Base-by-base conservation (phyloP, 2,113 vertebrate genomes). In the Nesoenas mayeri region DNA sequence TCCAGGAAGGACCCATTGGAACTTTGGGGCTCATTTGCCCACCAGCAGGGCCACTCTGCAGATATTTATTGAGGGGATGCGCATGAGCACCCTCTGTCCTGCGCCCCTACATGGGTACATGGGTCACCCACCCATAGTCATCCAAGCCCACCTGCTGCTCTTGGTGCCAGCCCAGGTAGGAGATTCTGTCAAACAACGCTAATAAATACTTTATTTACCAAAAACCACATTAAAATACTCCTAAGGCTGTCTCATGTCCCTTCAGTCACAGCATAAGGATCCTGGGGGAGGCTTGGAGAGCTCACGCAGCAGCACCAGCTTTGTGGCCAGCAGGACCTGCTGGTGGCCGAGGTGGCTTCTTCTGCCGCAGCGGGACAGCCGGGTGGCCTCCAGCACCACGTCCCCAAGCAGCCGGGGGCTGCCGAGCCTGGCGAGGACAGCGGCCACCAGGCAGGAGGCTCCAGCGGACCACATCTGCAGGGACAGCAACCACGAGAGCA, bases 251-350 rank as follows among this genome's bases (percentile, higher is more conserved):
- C 19, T 66, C 5, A 1, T 40, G 14, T 64, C 9, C 58, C 50
- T 36, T 44, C 29, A 4, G 44, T 1, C 15, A 36, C 5, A 1
- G 73, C 31, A 53, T 24, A 5, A 9, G 2, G 40, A 15, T 66
- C 44, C 56, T 1, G 5, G 74, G 19, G 58, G 16, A 36, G 12
- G 15, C 36, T 40, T 58, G 54, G 7, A 7, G 65, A 95, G 47
- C 93, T 89, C 79, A 1, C 28, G 53, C 60, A 93, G 79, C 85
- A 96, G 62, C 51, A 96, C 95, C 79, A 97, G 25, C 44, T 88
- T 80, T 3, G 48, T 44, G 61, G 96, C 95, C 74, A 83, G 73
- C 56, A 95, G 78, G 6, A 95, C n/a, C 12, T 95, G 95, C 1
- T 21, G 54, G n/a, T 31, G 31, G 11, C 92, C 2, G 0, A 95